A percentile compares a stretch with the other conserved stretches of the same genome.
Conservation (phyloP, 2,113 vertebrate species). For the Mystacornis crossleyi region DNA sequence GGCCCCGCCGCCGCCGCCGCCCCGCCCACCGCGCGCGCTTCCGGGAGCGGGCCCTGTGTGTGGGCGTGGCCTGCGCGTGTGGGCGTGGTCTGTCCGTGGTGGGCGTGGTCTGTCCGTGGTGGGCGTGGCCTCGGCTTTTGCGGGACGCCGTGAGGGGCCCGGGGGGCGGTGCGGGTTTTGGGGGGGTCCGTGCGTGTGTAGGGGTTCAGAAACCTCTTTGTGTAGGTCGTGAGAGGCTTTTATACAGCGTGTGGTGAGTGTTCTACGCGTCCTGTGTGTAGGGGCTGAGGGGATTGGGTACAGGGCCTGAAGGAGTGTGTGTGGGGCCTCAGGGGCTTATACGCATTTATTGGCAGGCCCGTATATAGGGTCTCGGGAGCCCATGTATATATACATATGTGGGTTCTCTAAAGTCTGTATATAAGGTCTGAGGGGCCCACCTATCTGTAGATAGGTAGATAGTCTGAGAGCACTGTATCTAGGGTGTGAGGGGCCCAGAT, state of each 20-base stretch:
- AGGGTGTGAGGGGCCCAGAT: rapidly evolving
- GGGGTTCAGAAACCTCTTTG: too few relatives aligned
- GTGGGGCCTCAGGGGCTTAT: background rate
- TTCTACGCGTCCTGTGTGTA: too few relatives aligned
- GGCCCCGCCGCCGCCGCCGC: too few relatives aligned
- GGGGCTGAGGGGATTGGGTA: background rate
- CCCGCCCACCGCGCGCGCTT: background rate
- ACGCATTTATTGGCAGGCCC: background rate
- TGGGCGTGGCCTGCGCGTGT: background rate
- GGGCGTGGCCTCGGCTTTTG: background rate
- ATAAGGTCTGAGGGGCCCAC: too few relatives aligned
- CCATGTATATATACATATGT: background rate
- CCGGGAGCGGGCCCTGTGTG: background rate
- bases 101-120: rapidly evolving
- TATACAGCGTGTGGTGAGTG: background rate
- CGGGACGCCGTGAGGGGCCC: rapidly evolving
- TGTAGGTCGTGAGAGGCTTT: background rate
- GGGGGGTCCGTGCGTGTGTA: rapidly evolving
- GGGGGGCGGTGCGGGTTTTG: background rate
- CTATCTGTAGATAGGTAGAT: background rate
- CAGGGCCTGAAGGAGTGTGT: background rate
- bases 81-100: rapidly evolving
- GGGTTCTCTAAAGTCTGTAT: background rate
- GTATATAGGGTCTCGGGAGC: rapidly evolving
- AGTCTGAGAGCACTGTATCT: background rate